Evolutionary conservation across 2,113 vertebrate genomes (phyloP).

Genomic region (Tyrannus savana): DNA sequence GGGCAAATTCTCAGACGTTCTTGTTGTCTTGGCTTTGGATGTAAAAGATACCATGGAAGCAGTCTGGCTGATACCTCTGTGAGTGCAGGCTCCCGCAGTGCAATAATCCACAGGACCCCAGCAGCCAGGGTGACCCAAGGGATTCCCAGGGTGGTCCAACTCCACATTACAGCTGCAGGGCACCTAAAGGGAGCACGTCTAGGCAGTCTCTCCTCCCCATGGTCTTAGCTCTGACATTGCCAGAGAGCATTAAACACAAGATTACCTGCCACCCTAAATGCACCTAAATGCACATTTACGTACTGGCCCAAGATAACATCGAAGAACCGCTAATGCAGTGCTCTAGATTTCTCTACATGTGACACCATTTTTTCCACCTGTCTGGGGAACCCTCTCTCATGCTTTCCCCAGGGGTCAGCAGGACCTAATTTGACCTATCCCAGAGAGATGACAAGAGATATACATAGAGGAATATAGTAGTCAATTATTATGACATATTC

Average conservation of each 20-base stretch:
- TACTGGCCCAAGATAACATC: neutral
- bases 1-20: neutral
- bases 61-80: neutral
- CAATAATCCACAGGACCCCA: neutral
- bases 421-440: neutral
- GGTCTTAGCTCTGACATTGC: neutral
- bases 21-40: neutral
- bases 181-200: accelerated
- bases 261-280: neutral
- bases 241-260: neutral
- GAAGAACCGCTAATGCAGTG: neutral
- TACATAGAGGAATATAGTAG: neutral
- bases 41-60: accelerated
- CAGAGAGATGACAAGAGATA: neutral
- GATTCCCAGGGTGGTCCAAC: neutral
- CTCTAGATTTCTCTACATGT: accelerated
- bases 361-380: neutral
- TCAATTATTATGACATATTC: neutral
- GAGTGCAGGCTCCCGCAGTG: neutral
- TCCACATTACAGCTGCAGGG: neutral
- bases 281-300: neutral
- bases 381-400: neutral
- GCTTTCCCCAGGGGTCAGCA: neutral
- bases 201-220: neutral
- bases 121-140: neutral